Evolutionary conservation across 2,888 invertebrate species (phyloP).

Genomic region (Lagria hirta): DNA sequence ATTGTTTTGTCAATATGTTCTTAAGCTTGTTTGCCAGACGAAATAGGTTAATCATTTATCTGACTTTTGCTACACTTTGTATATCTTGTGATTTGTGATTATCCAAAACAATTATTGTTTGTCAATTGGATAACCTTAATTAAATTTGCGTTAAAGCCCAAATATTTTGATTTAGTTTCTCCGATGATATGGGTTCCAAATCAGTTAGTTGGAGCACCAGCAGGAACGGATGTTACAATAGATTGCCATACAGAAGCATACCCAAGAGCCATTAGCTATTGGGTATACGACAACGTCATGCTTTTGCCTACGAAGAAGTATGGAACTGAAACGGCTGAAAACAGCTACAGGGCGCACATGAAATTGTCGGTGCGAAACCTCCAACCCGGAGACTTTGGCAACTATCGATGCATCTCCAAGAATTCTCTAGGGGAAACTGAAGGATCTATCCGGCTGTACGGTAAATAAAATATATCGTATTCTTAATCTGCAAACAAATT

Average conservation of each 20-base stretch:
- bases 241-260: slow-evolving; percentile 93
- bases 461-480: slow-evolving; percentile 61
- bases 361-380: slow-evolving; percentile 83
- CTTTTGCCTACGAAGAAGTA: slow-evolving; percentile 87
- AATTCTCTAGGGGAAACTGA: slow-evolving; percentile 92
- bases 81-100: too few species aligned
- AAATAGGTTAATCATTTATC: too few species aligned
- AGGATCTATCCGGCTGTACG: slow-evolving; percentile 88
- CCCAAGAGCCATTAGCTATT: slow-evolving; percentile 89
- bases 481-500: slow-evolving; percentile 37
- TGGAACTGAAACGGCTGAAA: slow-evolving; percentile 78
- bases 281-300: slow-evolving; percentile 90
- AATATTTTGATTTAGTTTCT: slow-evolving; percentile 66
- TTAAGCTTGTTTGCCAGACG: too few species aligned
- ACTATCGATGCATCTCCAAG: slow-evolving; percentile 90
- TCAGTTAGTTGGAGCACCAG: slow-evolving; percentile 88
- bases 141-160: neutral
- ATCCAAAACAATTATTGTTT: too few species aligned
- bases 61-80: too few species aligned
- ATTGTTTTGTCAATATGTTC: too few species aligned
- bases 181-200: slow-evolving; percentile 95
- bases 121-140: too few species aligned
- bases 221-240: slow-evolving; percentile 87
- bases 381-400: slow-evolving; percentile 82
- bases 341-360: slow-evolving; percentile 88